phyloP scores from a whole-genome alignment of 2,888 invertebrate genomes.

The Pristionchus fissidentatus region DNA sequence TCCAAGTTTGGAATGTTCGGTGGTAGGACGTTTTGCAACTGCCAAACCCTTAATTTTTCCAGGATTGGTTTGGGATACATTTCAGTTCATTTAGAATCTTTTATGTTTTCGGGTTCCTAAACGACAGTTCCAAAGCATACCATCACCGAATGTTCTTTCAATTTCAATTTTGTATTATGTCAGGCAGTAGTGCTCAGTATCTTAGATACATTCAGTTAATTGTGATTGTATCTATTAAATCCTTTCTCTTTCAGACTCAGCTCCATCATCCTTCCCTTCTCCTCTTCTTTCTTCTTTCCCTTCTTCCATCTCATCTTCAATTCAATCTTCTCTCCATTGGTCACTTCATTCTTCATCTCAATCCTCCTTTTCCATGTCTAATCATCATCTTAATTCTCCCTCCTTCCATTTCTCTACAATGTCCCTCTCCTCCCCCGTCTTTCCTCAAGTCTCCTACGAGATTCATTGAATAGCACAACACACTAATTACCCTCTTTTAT shows the following conservation, averaged over 20 bases:
- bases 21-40: no score
- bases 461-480: background rate
- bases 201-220: no score
- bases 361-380: background rate
- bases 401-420: background rate
- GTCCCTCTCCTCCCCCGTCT: background rate
- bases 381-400: background rate
- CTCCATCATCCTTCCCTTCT: background rate
- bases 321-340: background rate
- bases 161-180: no score
- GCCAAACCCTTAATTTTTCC: no score
- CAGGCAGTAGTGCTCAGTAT: no score
- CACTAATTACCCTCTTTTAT: background rate
- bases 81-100: no score
- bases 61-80: no score
- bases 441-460: background rate
- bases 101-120: no score
- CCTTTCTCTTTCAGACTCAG: background rate
- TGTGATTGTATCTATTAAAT: no score
- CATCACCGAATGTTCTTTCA: no score
- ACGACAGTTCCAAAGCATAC: no score
- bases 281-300: background rate
- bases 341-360: background rate
- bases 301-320: background rate
- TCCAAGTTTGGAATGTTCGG: no score